These are phyloP conservation scores for Muscicapa comitata DNA, from an alignment of 2,797 vertebrate species.

Conservation along the genomic window DNA sequence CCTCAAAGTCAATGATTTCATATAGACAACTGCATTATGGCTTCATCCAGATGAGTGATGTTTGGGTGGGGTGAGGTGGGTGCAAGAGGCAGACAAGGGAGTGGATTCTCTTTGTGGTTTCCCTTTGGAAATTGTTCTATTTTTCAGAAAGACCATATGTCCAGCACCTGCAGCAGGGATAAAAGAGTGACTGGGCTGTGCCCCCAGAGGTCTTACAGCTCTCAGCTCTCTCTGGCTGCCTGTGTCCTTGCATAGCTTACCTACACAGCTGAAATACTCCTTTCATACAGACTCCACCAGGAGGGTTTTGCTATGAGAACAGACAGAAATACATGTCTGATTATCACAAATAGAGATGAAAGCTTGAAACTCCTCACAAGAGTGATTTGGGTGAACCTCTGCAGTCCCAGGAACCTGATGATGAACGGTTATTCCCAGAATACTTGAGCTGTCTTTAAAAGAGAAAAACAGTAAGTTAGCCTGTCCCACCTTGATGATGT, in stretches of 20 bases:
- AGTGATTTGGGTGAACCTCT: neutral
- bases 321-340: neutral
- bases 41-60: neutral
- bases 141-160: neutral
- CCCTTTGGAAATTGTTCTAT: neutral
- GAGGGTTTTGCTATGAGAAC: neutral
- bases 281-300: neutral
- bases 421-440: neutral
- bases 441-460: neutral
- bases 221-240: neutral
- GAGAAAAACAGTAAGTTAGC: neutral
- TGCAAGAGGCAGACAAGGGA: neutral
- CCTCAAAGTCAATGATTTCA: neutral
- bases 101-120: neutral
- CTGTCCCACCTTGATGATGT: neutral
- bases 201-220: neutral
- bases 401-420: neutral
- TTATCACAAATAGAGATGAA: neutral
- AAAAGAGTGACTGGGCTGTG: neutral
- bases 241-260: rapidly evolving
- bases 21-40: neutral
- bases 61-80: neutral
- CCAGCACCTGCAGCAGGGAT: neutral
- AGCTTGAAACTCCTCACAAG: neutral
- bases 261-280: neutral